Conservation (phyloP, 2,113 vertebrate genomes). For the Clupea harengus region DNA sequence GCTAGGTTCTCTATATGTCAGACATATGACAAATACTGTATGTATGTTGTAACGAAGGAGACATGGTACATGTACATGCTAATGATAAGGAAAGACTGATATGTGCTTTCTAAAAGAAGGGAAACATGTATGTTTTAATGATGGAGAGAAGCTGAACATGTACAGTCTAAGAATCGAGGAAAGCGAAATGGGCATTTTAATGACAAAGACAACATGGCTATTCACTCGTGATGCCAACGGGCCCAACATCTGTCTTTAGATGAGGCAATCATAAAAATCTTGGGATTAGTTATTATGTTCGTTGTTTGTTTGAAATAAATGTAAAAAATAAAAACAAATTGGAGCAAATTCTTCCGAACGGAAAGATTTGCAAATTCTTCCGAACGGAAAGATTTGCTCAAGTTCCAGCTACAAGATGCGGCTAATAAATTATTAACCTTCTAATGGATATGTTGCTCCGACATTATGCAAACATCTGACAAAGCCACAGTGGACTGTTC, state of each 20-base stretch:
- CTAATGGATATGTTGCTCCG: slow-evolving; percentile 42
- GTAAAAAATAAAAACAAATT: not conserved
- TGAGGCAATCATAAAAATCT: no score
- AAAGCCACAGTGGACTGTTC: slow-evolving; percentile 26
- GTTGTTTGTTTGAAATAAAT: not conserved
- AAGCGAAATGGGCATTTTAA: not conserved
- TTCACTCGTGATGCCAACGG: no score
- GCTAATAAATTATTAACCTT: slow-evolving; percentile 29
- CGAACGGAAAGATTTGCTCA: slow-evolving; percentile 27
- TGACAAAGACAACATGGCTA: not conserved
- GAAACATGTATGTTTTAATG: not conserved
- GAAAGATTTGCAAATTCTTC: slow-evolving; percentile 14
- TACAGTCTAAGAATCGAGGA: not conserved
- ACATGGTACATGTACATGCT: not conserved
- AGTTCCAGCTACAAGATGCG: slow-evolving; percentile 27
- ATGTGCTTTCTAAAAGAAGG: not conserved
- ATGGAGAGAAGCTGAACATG: not conserved
- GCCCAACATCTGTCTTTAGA: no score
- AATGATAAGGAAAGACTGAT: not conserved
- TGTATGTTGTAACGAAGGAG: not conserved
- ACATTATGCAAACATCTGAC: slow-evolving; percentile 42
- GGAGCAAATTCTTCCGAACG: not conserved
- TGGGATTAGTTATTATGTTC: no score
- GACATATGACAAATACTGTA: not conserved
- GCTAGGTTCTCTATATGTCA: not conserved